phyloP scores from a whole-genome alignment of 1,140 invertebrate species.

The Dreissena rostriformis region DNA sequence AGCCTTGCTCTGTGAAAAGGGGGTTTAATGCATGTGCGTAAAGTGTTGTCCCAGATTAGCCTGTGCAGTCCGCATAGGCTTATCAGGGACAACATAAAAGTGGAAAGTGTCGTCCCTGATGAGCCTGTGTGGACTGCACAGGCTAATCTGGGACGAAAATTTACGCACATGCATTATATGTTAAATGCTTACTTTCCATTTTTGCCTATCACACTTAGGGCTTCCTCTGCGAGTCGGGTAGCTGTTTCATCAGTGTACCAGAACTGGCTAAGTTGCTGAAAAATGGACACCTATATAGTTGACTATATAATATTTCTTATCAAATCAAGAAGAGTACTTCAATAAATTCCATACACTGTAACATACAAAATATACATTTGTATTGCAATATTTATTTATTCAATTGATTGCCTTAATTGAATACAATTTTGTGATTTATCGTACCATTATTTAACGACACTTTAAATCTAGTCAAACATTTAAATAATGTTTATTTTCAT shows the following conservation, averaged over 20 bases:
- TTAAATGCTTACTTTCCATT: constrained; percentile 82
- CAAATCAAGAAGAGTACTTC: background rate
- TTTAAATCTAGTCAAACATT: background rate
- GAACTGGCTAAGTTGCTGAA: constrained; percentile 97
- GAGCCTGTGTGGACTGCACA: too few species aligned
- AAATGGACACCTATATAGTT: too few species aligned
- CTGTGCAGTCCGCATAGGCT: too few species aligned
- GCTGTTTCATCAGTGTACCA: constrained; percentile 95
- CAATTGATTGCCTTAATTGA: background rate
- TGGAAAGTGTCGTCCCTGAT: too few species aligned
- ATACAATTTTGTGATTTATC: too few species aligned
- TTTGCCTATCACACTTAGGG: constrained; percentile 82
- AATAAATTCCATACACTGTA: background rate
- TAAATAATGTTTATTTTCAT: background rate
- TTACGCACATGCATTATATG: too few species aligned
- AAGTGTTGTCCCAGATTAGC: too few species aligned
- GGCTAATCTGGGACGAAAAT: too few species aligned
- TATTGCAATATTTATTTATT: background rate
- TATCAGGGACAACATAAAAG: too few species aligned
- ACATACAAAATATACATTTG: background rate
- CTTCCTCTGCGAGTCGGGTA: constrained; percentile 86
- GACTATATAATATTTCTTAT: constrained; percentile 63
- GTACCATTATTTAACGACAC: too few species aligned
- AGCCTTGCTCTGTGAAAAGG: too few species aligned
- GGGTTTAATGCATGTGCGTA: too few species aligned